A percentile compares a stretch with the other conserved stretches of the same genome.
These are phyloP conservation scores for Discoglossus pictus DNA, from an alignment of 2,797 vertebrate genomes.

Conservation along the genomic window DNA sequence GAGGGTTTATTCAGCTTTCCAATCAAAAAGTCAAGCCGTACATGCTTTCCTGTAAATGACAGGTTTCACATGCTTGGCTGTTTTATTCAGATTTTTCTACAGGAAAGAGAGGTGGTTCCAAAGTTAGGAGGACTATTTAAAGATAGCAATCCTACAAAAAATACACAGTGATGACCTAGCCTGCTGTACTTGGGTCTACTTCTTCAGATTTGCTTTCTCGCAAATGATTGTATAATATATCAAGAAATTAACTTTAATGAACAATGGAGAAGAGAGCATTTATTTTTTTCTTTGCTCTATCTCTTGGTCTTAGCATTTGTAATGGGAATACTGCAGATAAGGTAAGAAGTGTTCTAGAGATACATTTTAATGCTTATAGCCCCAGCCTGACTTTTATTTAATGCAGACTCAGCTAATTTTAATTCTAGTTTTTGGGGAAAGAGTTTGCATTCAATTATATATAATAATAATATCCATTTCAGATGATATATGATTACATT, in stretches of 20 bases:
- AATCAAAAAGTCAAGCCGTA: conserved; percentile 12
- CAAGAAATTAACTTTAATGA: neutral
- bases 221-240: neutral
- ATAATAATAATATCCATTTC: too few species aligned
- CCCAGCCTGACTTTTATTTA: too few species aligned
- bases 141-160: neutral
- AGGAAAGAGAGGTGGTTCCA: conserved; percentile 51
- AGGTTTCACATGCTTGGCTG: conserved; percentile 30
- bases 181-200: neutral
- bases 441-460: too few species aligned
- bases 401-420: too few species aligned
- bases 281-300: neutral
- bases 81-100: conserved; percentile 48
- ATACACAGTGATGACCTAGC: neutral
- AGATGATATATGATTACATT: too few species aligned
- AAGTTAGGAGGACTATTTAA: conserved; percentile 23
- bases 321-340: neutral
- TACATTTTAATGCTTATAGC: too few species aligned
- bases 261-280: conserved; percentile 18
- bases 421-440: too few species aligned
- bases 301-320: neutral
- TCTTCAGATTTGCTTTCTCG: neutral
- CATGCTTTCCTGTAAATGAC: conserved; percentile 54
- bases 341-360: conserved; percentile 19
- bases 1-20: neutral